Percentiles rank a stretch among this genome's conserved stretches.
Conservation (phyloP, 1,140 invertebrate genomes). For the Zaprionus tsacasi region DNA sequence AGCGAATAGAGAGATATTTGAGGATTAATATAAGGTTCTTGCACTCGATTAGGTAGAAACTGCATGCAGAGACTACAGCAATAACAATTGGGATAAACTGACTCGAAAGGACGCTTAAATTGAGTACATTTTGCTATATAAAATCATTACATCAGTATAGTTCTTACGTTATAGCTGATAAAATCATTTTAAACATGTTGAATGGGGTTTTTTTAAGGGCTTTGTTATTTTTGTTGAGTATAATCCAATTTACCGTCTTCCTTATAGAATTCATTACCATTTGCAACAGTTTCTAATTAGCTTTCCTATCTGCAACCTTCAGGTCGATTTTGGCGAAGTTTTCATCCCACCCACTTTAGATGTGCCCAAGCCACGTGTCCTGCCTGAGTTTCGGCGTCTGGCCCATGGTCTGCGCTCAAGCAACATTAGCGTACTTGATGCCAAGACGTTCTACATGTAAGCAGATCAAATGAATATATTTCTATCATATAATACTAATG, state of each 20-base stretch:
- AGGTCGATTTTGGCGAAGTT: constrained; percentile 95
- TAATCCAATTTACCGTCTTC: neutral
- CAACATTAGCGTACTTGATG: constrained; percentile 95
- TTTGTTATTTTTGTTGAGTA: too few species aligned
- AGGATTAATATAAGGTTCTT: constrained; percentile 1
- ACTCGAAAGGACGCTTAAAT: neutral
- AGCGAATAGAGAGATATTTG: neutral
- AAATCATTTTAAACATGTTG: too few species aligned
- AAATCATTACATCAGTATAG: too few species aligned
- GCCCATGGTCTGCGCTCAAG: constrained; percentile 95
- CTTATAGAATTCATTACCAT: neutral
- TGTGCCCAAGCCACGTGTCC: constrained; percentile 89
- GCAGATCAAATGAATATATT: neutral
- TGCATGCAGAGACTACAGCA: neutral
- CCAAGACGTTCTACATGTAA: constrained; percentile 92
- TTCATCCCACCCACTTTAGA: constrained; percentile 90
- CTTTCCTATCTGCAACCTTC: constrained; percentile 21
- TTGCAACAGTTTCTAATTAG: neutral
- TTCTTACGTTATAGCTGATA: too few species aligned
- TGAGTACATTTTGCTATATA: too few species aligned
- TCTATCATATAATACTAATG: neutral
- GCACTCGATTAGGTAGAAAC: neutral
- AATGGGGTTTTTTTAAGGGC: too few species aligned
- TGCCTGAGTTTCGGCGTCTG: constrained; percentile 93
- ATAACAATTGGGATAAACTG: neutral